phyloP scores from a whole-genome alignment of 2,888 invertebrate species.

The Leucophora obtusa region DNA sequence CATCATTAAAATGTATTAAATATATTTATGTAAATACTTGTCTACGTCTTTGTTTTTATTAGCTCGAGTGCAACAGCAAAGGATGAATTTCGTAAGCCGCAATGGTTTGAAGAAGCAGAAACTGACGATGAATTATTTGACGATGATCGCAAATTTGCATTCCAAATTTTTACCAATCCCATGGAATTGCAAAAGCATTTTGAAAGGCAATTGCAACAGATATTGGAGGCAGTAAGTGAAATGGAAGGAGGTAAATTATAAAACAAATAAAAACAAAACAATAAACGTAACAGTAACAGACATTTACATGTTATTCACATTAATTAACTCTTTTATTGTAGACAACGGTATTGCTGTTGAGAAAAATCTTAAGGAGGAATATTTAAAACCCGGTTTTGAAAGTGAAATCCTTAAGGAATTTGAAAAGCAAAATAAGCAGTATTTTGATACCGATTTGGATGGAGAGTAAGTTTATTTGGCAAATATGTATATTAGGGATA shows the following conservation, averaged over 20 bases:
- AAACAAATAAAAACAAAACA: neutral
- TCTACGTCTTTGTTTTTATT: neutral
- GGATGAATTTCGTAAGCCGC: slow-evolving; percentile 78
- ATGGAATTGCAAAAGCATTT: slow-evolving; percentile 82
- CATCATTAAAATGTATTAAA: neutral
- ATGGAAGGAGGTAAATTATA: slow-evolving; percentile 70
- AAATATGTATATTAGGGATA: too few relatives aligned
- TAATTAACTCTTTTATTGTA: slow-evolving; percentile 46
- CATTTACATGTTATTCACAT: slow-evolving; percentile 13
- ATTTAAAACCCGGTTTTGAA: slow-evolving; percentile 80
- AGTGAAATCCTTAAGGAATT: slow-evolving; percentile 73
- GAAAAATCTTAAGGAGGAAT: slow-evolving; percentile 79
- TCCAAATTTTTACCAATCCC: slow-evolving; percentile 82
- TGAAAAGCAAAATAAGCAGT: slow-evolving; percentile 72
- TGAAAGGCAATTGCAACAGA: slow-evolving; percentile 81
- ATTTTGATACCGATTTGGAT: slow-evolving; percentile 80
- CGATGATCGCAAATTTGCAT: slow-evolving; percentile 78
- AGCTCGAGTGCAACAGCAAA: slow-evolving; percentile 67
- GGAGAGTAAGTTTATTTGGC: slow-evolving; percentile 79
- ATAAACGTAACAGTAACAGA: neutral
- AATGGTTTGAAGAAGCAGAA: slow-evolving; percentile 78
- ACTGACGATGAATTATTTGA: slow-evolving; percentile 78
- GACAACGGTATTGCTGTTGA: slow-evolving; percentile 70
- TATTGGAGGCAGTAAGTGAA: slow-evolving; percentile 80
- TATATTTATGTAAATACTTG: neutral